These are phyloP conservation scores for Cetoscarus ocellatus DNA, from an alignment of 2,797 vertebrate genomes.

Conservation along the genomic window DNA sequence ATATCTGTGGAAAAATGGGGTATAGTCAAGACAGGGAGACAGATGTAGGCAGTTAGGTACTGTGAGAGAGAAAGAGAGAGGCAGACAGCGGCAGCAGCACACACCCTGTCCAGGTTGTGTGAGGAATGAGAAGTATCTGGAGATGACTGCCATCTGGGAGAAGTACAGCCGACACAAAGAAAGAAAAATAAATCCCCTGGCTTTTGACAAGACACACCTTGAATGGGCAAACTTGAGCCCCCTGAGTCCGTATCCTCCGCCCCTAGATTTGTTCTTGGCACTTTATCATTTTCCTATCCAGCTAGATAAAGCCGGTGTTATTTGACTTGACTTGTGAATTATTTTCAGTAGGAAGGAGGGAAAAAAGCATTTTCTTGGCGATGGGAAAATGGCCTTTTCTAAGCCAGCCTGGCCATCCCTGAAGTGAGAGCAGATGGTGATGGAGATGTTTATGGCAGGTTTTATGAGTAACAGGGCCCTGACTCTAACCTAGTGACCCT, in stretches of 20 bases:
- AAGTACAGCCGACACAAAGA: constrained; percentile 77
- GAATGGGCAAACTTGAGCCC: constrained; percentile 72
- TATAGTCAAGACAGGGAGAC: constrained; percentile 64
- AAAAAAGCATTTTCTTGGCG: constrained; percentile 53
- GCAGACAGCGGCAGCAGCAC: constrained; percentile 69
- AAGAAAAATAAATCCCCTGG: constrained; percentile 79
- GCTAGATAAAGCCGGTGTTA: constrained; percentile 74
- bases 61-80: constrained; percentile 14
- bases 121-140: constrained; percentile 85
- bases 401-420: constrained; percentile 57
- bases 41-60: constrained; percentile 73
- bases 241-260: constrained; percentile 68
- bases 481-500: constrained; percentile 79
- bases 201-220: constrained; percentile 81
- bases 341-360: constrained; percentile 59
- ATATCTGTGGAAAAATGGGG: constrained; percentile 59
- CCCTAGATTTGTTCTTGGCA: constrained; percentile 73
- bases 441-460: constrained; percentile 80
- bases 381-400: constrained; percentile 59
- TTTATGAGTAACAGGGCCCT: constrained; percentile 78
- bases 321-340: constrained; percentile 74
- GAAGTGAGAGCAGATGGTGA: constrained; percentile 75
- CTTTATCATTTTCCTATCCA: constrained; percentile 75
- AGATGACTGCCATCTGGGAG: constrained; percentile 85
- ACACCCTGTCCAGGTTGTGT: constrained; percentile 83